phyloP scores from a whole-genome alignment of 2,797 vertebrate genomes.

The Hippocampus kuda region DNA sequence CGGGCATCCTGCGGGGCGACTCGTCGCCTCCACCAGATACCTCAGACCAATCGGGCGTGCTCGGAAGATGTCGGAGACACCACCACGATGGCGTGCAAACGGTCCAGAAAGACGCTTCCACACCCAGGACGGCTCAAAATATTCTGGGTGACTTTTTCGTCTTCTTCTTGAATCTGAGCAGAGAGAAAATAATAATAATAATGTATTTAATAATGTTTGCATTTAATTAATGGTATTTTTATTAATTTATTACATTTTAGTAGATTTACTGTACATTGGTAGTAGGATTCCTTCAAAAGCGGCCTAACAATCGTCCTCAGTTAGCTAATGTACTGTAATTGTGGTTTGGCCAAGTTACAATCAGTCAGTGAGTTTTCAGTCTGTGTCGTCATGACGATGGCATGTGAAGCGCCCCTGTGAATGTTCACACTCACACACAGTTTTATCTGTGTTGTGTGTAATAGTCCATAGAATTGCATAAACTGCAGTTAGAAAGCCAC shows the following conservation, averaged over 20 bases:
- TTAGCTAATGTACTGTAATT: neutral
- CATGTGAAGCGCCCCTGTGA: constrained; percentile 5
- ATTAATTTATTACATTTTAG: neutral
- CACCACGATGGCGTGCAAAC: neutral
- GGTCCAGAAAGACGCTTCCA: constrained; percentile 1
- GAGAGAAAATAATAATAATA: neutral
- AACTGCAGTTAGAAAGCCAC: neutral
- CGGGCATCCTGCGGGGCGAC: constrained; percentile 59
- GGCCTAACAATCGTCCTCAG: neutral
- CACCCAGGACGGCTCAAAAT: neutral
- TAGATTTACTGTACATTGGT: neutral
- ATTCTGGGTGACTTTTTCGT: constrained; percentile 20
- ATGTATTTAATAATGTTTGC: neutral
- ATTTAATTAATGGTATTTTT: neutral
- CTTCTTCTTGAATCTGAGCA: constrained; percentile 12
- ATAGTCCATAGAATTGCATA: neutral
- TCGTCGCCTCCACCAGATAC: neutral
- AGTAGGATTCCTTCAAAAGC: neutral
- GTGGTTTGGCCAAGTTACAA: neutral
- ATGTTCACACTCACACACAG: constrained; percentile 5
- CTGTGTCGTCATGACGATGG: neutral
- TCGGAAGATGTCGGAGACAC: neutral
- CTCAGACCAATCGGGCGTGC: neutral
- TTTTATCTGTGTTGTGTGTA: neutral
- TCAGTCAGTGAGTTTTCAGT: neutral